phyloP scores from a whole-genome alignment of 2,113 vertebrate genomes.

The Oreochromis tanganicae region DNA sequence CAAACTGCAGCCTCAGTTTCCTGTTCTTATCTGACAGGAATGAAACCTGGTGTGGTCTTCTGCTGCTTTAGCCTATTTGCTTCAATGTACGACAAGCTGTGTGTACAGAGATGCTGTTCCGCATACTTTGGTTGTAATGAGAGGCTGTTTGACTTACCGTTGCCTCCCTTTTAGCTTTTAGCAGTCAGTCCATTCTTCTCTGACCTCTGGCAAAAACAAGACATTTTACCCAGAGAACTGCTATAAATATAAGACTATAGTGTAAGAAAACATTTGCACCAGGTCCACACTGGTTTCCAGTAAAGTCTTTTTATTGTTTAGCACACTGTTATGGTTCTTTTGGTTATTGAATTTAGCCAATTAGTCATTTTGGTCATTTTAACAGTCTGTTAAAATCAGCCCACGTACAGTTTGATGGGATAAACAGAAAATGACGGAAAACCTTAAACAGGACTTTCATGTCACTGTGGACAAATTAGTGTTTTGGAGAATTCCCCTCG shows the following conservation, averaged over 20 bases:
- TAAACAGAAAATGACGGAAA: constrained; percentile 43
- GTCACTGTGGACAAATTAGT: constrained; percentile 40
- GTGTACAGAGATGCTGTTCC: neutral
- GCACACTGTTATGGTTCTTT: neutral
- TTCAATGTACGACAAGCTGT: neutral
- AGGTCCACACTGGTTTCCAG: neutral
- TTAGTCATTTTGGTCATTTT: constrained; percentile 28
- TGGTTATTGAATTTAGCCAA: constrained; percentile 1
- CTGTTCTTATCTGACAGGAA: neutral
- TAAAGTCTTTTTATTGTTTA: neutral
- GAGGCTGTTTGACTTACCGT: neutral
- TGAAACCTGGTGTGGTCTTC: neutral
- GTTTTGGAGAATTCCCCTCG: constrained; percentile 52
- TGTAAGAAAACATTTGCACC: neutral
- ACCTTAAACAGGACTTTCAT: constrained; percentile 21
- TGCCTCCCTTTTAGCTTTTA: neutral
- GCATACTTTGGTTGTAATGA: neutral
- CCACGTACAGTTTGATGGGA: neutral
- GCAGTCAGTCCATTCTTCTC: neutral
- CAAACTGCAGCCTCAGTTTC: neutral
- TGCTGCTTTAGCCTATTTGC: neutral
- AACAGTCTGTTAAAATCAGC: constrained; percentile 9
- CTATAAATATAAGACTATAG: neutral
- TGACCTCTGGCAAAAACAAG: neutral
- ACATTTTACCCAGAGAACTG: neutral